phyloP scores from a whole-genome alignment of 2,797 vertebrate species.

The Avahi laniger region DNA sequence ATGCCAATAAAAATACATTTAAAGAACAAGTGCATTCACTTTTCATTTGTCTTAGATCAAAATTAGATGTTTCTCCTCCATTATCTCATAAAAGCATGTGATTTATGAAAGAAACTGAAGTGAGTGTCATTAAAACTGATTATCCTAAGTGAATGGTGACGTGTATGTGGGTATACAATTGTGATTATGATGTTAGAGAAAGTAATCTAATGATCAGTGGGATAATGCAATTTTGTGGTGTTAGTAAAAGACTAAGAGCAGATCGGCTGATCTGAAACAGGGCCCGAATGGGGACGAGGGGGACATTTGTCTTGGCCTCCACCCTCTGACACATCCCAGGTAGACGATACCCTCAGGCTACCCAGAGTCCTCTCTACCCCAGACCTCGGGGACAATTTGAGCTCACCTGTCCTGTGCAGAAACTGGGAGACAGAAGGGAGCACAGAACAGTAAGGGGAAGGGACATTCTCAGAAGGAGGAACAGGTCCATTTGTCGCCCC shows the following conservation, averaged over 20 bases:
- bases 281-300: background rate
- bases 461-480: background rate
- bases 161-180: constrained; percentile 76
- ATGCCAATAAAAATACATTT: constrained; percentile 75
- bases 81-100: constrained; percentile 82
- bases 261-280: background rate
- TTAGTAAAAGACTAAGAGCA: constrained; percentile 22
- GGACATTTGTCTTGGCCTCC: background rate
- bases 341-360: background rate
- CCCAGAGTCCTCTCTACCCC: background rate
- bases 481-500: background rate
- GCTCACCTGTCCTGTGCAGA: background rate
- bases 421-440: background rate
- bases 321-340: background rate
- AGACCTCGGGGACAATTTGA: background rate
- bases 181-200: constrained; percentile 79
- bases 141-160: constrained; percentile 77
- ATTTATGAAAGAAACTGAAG: constrained; percentile 80
- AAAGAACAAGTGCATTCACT: constrained; percentile 70
- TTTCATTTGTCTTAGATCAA: constrained; percentile 77
- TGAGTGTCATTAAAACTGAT: constrained; percentile 80
- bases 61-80: constrained; percentile 78
- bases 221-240: constrained; percentile 44
- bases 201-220: constrained; percentile 78
- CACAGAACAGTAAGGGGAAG: background rate